Evolutionary conservation across 1,140 invertebrate genomes (phyloP), one percentile per base, ranked within the genome.

Genomic region (Rhopalosiphum maidis): DNA sequence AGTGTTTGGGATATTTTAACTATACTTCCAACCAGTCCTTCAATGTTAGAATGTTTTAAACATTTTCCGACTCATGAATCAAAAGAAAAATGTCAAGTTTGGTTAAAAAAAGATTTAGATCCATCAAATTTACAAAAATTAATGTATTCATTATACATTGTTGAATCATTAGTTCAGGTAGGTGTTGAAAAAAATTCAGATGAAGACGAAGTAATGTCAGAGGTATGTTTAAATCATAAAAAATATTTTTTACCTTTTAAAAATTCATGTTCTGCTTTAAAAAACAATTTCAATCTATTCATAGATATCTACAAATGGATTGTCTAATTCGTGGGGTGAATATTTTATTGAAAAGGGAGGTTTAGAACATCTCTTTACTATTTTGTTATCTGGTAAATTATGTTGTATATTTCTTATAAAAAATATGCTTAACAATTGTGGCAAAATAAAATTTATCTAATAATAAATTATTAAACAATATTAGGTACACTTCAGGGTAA

Each of bases 1-100:
- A 96, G 98, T 60, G 98, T 99, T 1, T 99, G 98, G 98, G 98
- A 99, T 94, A 98, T 99, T 43, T 95, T 99, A 4, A 98, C 98
- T 95, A 96, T 99, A 83, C 95, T 99, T 37, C 98, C 98, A 1
- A 98, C 98, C 0, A 98, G 97, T 95, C 97, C 98, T 0, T 97
- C 97, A 3, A 96, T 99, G 48, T 95, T 99, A 23, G 96, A 97
- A 95, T 97, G 97, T 15, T 99, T 99, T 94, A 97, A 97, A 94
- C 96, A 97, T 94, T 95, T 98, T 0, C 96, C 94, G 94, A 93
- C 90, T n/a, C 43, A 93, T 21, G 93, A 86, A 48, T 43, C 51
- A 55, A 93, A 93, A 90, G 87, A 93, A 1, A 68, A 77, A 41
- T 60, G 87, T 51, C 94, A 95, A 35, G 94, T 93, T 21, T 94